Evolutionary conservation across 2,888 invertebrate species (phyloP), one percentile per base, ranked within the genome.

Genomic region (Lithodes maja): DNA sequence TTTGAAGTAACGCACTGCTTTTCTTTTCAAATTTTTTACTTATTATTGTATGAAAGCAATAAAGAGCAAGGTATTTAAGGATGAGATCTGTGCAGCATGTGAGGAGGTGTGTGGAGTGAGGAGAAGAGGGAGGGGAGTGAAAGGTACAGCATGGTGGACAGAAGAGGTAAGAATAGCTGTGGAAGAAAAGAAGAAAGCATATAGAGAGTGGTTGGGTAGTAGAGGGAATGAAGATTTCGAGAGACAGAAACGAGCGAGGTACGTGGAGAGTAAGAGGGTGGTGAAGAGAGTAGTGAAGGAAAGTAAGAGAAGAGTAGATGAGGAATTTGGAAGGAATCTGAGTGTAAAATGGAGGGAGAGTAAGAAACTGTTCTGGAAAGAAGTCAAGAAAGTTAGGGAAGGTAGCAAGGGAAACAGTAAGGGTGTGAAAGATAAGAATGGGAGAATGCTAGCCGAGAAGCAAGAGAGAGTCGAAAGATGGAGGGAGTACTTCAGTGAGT

Each of bases 221-320:
- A 61, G 61, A 12, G 61, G 61, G 5, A 12, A 7, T 5, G 61
- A 61, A 61, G 61, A 61, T 7, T 0, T 12, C 12, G 61, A 61
- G 61, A 61, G 61, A 61, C 61, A 61, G 61, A 61, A 61, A 12
- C 5, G 61, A 61, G 61, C 5, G 61, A 7, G 5, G 12, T 61
- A 61, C 12, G 61, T 61, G 12, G 61, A 61, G 7, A 61, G 61
- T 5, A 61, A 61, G 61, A 61, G 12, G 12, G 85, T 49, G 85
- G 77, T 12, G 79, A 77, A 9, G 78, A 54, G 7, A 77, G 54
- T 50, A 49, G 78, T 55, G 50, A 50, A 78, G 3, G 85, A 61
- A 68, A 55, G 77, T 49, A 75, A 75, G 75, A 75, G 2, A 17
- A 49, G 17, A 2, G 3, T 33, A 49, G 5, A 33, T 3, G 33